Evolutionary conservation across 2,888 invertebrate species (phyloP), one percentile per base, ranked within the genome.

Genomic region (Pterobdella sp.): DNA sequence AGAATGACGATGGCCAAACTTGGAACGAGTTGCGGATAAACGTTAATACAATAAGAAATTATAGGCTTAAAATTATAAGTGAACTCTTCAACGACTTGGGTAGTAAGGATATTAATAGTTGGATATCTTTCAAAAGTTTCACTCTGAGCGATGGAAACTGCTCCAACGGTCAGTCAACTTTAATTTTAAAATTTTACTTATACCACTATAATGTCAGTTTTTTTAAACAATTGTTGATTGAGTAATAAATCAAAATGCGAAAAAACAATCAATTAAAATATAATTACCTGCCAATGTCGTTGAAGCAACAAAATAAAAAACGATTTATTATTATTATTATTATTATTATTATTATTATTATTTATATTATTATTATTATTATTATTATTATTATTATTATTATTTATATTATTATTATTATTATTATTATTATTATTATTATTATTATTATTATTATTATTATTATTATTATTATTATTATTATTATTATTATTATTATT

Each of bases 41-140:
- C 26, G n/a, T 56, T 22, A 7, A 56, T 22, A 26, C n/a, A 56
- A 56, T 56, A 4, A 22, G 3, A 56, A n/a, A 4, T 56, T 56
- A 26, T 22, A 56, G n/a, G 26, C 60, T 56, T 22, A 56, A n/a
- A 56, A 22, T 56, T 26, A n/a, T 56, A 4, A 56, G n/a, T 4
- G 60, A 56, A n/a, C 18, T 56, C 26, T 56, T 56, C 60, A 4
- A 56, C 4, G 26, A 56, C 60, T 26, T 14, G 4, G n/a, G n/a
- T 3, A 56, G 26, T 3, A 56, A 56, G n/a, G n/a, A 4, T 3
- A 56, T 26, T 26, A 22, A 22, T 26, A 56, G 60, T n/a, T 56
- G 60, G 60, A 56, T 56, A 14, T 22, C 60, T n/a, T 56, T 56
- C n/a, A 56, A 56, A 26, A 14, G n/a, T 22, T 56, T 56, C 60